Evolutionary conservation across 53 echinoderm and acorn worm species (phyloP).

Genomic region (Antedon mediterranea): DNA sequence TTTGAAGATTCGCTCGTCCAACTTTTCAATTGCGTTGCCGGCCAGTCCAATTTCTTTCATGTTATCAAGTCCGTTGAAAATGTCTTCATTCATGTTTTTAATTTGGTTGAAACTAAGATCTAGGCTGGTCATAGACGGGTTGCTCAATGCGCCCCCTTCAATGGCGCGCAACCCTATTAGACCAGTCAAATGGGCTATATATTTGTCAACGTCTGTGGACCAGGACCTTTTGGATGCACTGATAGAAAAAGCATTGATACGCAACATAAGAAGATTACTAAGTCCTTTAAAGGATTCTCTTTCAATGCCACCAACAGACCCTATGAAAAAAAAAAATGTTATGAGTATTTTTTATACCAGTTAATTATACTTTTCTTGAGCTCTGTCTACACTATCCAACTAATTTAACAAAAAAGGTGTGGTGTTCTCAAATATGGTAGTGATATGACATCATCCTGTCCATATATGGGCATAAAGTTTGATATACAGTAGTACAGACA

Average conservation of each 20-base stretch:
- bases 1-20: not conserved
- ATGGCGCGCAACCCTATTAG: not conserved
- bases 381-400: no score
- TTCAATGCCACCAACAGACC: not conserved
- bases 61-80: not conserved
- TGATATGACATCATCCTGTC: no score
- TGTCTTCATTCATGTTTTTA: not conserved
- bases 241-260: not conserved
- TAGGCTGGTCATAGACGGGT: not conserved
- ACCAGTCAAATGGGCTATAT: not conserved
- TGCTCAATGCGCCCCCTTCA: not conserved
- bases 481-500: no score
- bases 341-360: no score
- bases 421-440: no score
- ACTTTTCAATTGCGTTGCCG: not conserved
- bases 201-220: not conserved
- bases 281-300: not conserved
- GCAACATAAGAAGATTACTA: not conserved
- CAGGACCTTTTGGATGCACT: not conserved
- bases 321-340: not conserved
- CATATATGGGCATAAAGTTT: no score
- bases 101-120: not conserved
- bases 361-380: no score
- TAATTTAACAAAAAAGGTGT: no score
- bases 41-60: not conserved